Conservation (phyloP, 2,113 vertebrate genomes). For the Sapajus apella region DNA sequence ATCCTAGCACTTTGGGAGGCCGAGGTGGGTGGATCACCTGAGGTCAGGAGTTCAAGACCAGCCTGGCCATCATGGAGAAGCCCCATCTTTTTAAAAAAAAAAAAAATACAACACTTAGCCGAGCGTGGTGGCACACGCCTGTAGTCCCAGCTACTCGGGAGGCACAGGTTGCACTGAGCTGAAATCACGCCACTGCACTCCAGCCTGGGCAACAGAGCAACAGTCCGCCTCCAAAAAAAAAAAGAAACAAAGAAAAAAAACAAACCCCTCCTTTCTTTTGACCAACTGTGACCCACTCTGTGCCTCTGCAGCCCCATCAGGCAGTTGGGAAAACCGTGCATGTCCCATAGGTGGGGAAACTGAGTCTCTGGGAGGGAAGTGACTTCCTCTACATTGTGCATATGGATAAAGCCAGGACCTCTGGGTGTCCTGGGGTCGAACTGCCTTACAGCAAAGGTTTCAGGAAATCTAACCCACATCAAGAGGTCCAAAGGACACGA, state of each 20-base stretch:
- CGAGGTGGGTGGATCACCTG: no score
- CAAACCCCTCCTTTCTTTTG: not conserved
- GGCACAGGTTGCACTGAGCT: no score
- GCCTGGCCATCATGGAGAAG: no score
- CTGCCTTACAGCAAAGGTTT: not conserved
- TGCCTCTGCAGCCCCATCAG: not conserved
- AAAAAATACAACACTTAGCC: no score
- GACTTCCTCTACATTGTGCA: not conserved
- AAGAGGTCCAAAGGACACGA: not conserved
- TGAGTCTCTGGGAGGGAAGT: not conserved
- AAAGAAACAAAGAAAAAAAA: no score
- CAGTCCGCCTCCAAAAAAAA: not conserved
- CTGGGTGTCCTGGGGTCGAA: not conserved
- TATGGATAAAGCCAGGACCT: not conserved
- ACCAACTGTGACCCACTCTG: rapidly evolving
- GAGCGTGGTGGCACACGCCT: rapidly evolving
- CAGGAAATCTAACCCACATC: not conserved
- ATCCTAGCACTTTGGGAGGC: no score
- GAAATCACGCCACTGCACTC: no score
- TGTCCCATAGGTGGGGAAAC: not conserved
- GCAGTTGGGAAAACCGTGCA: rapidly evolving
- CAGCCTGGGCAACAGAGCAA: not conserved
- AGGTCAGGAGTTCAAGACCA: no score
- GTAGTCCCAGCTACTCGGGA: no score
- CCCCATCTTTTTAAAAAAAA: no score